phyloP scores from a whole-genome alignment of 2,888 invertebrate genomes.

The Zonitis immaculata region DNA sequence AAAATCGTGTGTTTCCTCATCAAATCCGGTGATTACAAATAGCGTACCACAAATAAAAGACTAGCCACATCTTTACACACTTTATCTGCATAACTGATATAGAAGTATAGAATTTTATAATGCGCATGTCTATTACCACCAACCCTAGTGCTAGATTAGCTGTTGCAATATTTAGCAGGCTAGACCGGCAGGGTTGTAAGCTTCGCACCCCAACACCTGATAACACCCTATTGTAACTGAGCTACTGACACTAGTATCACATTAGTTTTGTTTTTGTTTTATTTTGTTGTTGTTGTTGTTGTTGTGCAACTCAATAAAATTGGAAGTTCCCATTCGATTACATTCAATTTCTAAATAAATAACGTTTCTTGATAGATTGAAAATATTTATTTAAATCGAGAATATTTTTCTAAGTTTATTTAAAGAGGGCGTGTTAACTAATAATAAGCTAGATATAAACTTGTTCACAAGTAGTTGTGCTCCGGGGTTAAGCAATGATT shows the following conservation, averaged over 20 bases:
- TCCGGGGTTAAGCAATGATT: background rate
- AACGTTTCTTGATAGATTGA: no score
- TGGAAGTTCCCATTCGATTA: conserved; percentile 5
- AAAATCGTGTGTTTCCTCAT: conserved; percentile 20
- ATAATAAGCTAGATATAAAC: background rate
- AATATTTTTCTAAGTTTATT: background rate
- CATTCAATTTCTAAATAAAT: no score
- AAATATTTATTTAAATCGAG: no score
- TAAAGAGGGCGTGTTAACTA: background rate
- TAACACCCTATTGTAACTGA: conserved; percentile 21
- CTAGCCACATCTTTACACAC: conserved; percentile 30
- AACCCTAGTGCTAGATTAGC: conserved; percentile 42
- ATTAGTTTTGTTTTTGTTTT: conserved; percentile 21
- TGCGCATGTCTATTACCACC: conserved; percentile 36
- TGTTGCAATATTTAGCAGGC: conserved; percentile 45
- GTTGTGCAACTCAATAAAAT: conserved; percentile 19
- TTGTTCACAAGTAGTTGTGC: background rate
- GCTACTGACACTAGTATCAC: conserved; percentile 17
- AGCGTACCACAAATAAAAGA: conserved; percentile 24
- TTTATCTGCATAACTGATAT: conserved; percentile 35
- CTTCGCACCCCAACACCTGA: conserved; percentile 30
- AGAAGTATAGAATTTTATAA: conserved; percentile 23
- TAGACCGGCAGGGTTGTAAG: conserved; percentile 33
- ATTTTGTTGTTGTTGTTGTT: no score
- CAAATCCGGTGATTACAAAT: conserved; percentile 24